These are phyloP conservation scores for Sorex araneus DNA, from an alignment of 2,113 vertebrate species.

Conservation along the genomic window DNA sequence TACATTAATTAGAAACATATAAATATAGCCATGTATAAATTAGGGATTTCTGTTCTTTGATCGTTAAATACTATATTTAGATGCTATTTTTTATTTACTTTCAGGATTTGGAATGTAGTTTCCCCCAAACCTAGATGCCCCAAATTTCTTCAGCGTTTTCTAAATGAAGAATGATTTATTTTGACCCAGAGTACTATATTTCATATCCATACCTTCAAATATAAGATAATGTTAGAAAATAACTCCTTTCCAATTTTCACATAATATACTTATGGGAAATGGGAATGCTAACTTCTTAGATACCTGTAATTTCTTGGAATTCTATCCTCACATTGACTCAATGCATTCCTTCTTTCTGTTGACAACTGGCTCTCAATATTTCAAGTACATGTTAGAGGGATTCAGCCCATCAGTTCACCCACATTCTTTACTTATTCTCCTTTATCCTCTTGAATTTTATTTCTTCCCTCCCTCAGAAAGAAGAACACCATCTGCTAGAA, in stretches of 20 bases:
- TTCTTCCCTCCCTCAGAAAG: slow-evolving; percentile 49
- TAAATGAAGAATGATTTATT: slow-evolving; percentile 4
- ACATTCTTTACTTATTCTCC: not conserved
- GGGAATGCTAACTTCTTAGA: not conserved
- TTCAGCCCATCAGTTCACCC: too few species aligned
- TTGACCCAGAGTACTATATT: not conserved
- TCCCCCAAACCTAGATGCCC: not conserved
- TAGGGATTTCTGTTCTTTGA: not conserved
- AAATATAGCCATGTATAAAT: not conserved
- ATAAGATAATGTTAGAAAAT: not conserved
- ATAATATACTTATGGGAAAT: not conserved
- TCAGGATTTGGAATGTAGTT: slow-evolving; percentile 27
- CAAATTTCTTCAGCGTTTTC: not conserved
- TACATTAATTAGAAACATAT: not conserved
- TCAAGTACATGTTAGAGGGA: not conserved
- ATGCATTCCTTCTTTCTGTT: not conserved
- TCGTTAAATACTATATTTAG: not conserved
- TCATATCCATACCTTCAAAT: not conserved
- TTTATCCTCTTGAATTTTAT: slow-evolving; percentile 50
- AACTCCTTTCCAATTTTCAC: slow-evolving; percentile 3
- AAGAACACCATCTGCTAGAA: slow-evolving; percentile 63
- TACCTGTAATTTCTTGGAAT: not conserved
- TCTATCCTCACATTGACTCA: not conserved
- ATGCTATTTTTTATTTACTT: slow-evolving; percentile 20
- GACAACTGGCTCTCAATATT: not conserved